Conservation (phyloP, 2,888 invertebrate genomes). For the Cylindroiulus punctatus region DNA sequence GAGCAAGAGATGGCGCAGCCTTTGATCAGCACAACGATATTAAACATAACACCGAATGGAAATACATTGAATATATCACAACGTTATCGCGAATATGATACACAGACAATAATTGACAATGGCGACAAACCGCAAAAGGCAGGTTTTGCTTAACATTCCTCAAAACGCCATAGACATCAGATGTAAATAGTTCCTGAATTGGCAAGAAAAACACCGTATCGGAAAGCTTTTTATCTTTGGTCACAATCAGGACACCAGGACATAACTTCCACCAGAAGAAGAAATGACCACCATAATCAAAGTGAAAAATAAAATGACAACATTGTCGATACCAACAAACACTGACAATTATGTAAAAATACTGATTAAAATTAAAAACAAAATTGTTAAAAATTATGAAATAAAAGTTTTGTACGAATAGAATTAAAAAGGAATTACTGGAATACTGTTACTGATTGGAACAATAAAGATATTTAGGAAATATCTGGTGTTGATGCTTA, state of each 20-base stretch:
- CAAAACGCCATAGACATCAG: not conserved
- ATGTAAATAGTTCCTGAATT: constrained; percentile 20
- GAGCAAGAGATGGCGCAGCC: not conserved
- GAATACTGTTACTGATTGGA: not conserved
- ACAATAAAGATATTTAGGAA: too few relatives aligned
- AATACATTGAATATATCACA: constrained; percentile 19
- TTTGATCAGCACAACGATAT: not conserved
- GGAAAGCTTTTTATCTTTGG: not conserved
- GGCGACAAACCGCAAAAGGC: constrained; percentile 43
- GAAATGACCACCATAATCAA: not conserved
- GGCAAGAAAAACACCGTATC: constrained; percentile 29
- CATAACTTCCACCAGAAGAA: not conserved
- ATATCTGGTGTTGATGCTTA: too few relatives aligned
- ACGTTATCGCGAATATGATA: not conserved
- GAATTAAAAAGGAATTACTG: not conserved
- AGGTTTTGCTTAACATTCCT: not conserved
- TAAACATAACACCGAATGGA: not conserved
- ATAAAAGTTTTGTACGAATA: not conserved
- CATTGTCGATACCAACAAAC: not conserved
- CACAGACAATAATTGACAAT: constrained; percentile 11
- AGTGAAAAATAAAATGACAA: not conserved
- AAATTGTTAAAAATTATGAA: not conserved
- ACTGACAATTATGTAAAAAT: constrained; percentile 19
- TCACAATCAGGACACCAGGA: not conserved
- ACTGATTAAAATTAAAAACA: not conserved